Evolutionary conservation across 2,797 vertebrate genomes (phyloP), one percentile per base, ranked within the genome.

Genomic region (Lepidocolaptes lacrymiger): DNA sequence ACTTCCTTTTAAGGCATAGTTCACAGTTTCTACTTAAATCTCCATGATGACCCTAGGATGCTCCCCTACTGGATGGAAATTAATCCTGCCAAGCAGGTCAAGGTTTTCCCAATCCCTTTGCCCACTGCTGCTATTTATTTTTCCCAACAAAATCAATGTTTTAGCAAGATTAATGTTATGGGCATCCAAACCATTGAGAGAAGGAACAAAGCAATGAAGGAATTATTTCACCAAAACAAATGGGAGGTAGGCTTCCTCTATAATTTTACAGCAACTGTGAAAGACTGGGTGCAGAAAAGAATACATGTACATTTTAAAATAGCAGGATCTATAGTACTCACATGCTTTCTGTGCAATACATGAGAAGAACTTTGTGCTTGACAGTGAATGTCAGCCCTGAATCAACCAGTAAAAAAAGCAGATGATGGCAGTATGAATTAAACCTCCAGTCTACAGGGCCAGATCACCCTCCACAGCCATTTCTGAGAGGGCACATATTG

Each of bases 1-100:
- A 0, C 5, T 68, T 77, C 84, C 73, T 93, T 95, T 89, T 89
- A 87, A 93, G 81, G 84, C 26, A 52, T 75, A 72, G 84, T 52
- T 75, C 56, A 76, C 30, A 16, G 26, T 80, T 76, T 68, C 74
- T 34, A 28, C 30, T 82, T 46, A 56, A 75, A 75, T 71, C 1
- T 3, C 34, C 46, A 20, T 28, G 23, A 68, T 81, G 81, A 87
- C 46, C 58, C 20, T 13, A 21, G 20, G 68, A 71, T 37, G 59
- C 30, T 61, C 37, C n/a, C 12, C 51, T 59, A 61, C 30, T 30
- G 41, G 41, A 19, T 63, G 59, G 26, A 88, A 69, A 52, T 1
- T 0, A 83, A 20, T 49, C 28, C 39, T 56, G 34, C 23, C 76
- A 88, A 93, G 30, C 0, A 11, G 34, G 16, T 64, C 86, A 91